Base-by-base conservation (phyloP, 2,113 vertebrate genomes). In the Chaetops frenatus region DNA sequence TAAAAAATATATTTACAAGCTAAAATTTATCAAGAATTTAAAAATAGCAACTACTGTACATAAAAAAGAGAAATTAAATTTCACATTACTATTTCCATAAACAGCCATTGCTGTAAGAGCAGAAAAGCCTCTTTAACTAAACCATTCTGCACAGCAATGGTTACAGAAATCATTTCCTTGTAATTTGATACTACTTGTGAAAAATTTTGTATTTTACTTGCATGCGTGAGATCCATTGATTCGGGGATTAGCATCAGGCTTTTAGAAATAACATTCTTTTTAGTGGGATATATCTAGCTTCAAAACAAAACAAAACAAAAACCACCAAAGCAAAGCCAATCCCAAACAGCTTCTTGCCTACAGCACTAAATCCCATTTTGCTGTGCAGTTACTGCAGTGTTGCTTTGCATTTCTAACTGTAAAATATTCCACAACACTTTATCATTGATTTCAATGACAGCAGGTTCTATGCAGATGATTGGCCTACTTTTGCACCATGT, bases 401-500 rank as follows among this genome's bases (percentile, higher is more conserved):
- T 71, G 72, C 70, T 79, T 71, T 95, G 69, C 45, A 50, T 95
- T 92, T 95, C 67, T 58, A 45, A 80, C 61, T 57, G 57, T 92
- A 64, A 96, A 83, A 91, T 96, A 84, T 93, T 86, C 85, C 86
- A 87, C 57, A 22, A n/a, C 12, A 15, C 51, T 96, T 90, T 36
- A 67, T 36, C 60, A 67, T 87, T 1, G 27, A 69, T 90, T 96
- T 95, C 96, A 95, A 66, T 96, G 92, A 84, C 77, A 88, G 93
- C 84, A 70, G 64, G 60, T 92, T 96, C 73, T 92, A 72, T 73
- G 72, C 64, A 57, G 73, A 95, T 92, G 85, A 83, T 66, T 93
- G 97, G 67, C 96, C 96, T 97, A 88, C 79, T 97, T 98, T 94
- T 96, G 69, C 48, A 80, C 47, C 79, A 23, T 60, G 70, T 51